Evolutionary conservation across 37 sponge, comb jelly and placozoan species (phyloP), one percentile per base, ranked within the genome.

Genomic region (Bolinopsis microptera): DNA sequence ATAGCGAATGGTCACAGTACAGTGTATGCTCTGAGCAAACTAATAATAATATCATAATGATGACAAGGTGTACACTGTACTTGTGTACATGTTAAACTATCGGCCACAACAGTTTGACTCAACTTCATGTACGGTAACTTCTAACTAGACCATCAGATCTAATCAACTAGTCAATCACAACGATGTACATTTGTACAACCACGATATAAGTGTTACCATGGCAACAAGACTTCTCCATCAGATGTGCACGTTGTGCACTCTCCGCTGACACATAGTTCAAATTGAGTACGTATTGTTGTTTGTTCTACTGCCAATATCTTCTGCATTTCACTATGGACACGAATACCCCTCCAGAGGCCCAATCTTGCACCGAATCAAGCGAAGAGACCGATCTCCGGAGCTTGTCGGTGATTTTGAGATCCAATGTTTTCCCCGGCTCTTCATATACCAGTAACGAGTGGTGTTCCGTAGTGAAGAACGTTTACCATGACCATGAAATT

Each of bases 341-440:
- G 5, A 48, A 48, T 48, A 48, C 61, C 13, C 61, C 61, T 48
- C 61, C 61, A 48, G 13, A 48, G 24, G 2, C 74, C 5, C 5
- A 28, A n/a, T n/a, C 74, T n/a, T 9, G 3, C 25, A 22, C 26
- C 25, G 74, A 28, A n/a, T 70, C 74, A 70, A 26, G 28, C 30
- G 74, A 70, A 70, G 74, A 70, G 21, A 22, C 28, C 21, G 21
- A 26, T n/a, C 30, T 70, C 3, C 28, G 30, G 35, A 37, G 32
- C 31, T 35, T 80, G 82, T 80, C 82, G 9, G 38, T 31, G 1
- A 80, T 80, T 35, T 37, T 80, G 35, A 33, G 82, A 80, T 80
- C 82, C 8, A 80, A 80, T 22, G 82, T 80, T 2, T 80, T 80
- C 38, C 82, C 82, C 22, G 82, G 82, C 23, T 80, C 82, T 34